A percentile compares a stretch with the other conserved stretches of the same genome.
Conservation (phyloP, 2,888 invertebrate genomes). For the Hofmannophila pseudospretella region DNA sequence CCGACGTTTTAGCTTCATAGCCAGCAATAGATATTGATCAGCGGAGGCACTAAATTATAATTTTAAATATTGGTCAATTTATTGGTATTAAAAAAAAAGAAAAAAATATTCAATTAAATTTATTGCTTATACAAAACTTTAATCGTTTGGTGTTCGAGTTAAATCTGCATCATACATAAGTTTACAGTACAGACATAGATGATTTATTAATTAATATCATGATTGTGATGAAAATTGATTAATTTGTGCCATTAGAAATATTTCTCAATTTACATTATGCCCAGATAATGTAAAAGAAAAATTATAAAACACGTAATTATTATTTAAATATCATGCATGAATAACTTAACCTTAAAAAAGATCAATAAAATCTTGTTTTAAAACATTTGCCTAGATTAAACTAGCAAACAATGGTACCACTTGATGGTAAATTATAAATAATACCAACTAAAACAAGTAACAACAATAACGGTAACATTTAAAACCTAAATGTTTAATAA, state of each 20-base stretch:
- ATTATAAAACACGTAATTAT: constrained; percentile 42
- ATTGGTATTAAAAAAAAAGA: constrained; percentile 8
- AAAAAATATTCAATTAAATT: constrained; percentile 19
- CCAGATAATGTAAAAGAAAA: constrained; percentile 67
- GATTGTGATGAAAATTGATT: constrained; percentile 58
- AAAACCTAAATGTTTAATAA: constrained; percentile 42
- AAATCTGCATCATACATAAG: constrained; percentile 29
- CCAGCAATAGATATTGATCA: no score
- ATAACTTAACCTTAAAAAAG: constrained; percentile 42
- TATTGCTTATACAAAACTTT: constrained; percentile 30
- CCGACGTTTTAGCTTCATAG: no score
- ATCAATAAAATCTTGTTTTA: constrained; percentile 58
- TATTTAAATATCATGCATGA: constrained; percentile 56
- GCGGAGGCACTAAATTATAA: background rate
- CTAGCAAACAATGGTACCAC: constrained; percentile 51
- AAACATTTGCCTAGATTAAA: constrained; percentile 48
- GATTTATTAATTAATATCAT: constrained; percentile 38
- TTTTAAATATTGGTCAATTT: no score
- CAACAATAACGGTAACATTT: constrained; percentile 70
- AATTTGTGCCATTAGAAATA: constrained; percentile 46
- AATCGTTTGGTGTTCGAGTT: constrained; percentile 49
- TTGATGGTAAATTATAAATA: constrained; percentile 59
- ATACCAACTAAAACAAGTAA: constrained; percentile 60
- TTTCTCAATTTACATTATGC: constrained; percentile 66
- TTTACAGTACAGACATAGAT: constrained; percentile 15